Conservation (phyloP, 2,888 invertebrate species). For the Limulus polyphemus region DNA sequence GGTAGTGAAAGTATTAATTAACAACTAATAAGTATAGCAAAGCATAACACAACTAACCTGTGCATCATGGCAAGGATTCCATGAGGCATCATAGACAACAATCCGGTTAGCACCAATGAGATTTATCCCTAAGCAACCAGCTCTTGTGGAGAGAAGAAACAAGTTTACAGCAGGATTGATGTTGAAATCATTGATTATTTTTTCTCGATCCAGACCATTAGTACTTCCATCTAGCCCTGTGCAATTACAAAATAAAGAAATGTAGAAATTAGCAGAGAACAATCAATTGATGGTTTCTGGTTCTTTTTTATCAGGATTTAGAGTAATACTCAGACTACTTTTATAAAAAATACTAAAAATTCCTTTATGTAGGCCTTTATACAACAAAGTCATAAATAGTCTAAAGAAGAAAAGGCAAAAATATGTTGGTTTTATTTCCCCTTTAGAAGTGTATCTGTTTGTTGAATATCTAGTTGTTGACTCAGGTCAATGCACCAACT, state of each 20-base stretch:
- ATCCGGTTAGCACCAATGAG: conserved; percentile 94
- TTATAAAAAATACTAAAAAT: neutral
- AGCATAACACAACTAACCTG: conserved; percentile 95
- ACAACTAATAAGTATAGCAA: conserved; percentile 67
- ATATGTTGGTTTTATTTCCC: too few species aligned
- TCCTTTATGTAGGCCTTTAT: neutral
- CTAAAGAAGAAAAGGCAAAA: too few species aligned
- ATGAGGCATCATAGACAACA: conserved; percentile 93
- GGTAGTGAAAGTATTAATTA: too few species aligned
- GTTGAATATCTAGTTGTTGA: too few species aligned
- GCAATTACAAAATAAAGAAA: neutral
- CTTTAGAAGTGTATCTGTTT: too few species aligned
- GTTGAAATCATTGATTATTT: conserved; percentile 92
- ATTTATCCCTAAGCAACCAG: conserved; percentile 93
- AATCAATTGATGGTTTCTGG: neutral
- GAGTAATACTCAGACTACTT: neutral
- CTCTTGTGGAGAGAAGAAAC: conserved; percentile 91
- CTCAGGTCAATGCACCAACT: too few species aligned
- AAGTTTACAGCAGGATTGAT: conserved; percentile 69
- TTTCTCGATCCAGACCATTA: conserved; percentile 82
- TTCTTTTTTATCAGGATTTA: neutral
- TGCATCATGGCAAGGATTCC: conserved; percentile 98
- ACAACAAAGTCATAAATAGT: too few species aligned
- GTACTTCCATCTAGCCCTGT: conserved; percentile 89
- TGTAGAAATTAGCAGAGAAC: neutral